Evolutionary conservation across 2,113 vertebrate genomes (phyloP).

Genomic region (human (Homo sapiens)): GRCh38 chr16:14379501-14380000

Average conservation of each 20-base stretch:
- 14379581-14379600: too few relatives aligned
- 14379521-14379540: too few relatives aligned
- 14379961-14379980: neutral
- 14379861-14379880: neutral
- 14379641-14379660: too few relatives aligned
- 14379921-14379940: neutral
- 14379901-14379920: neutral
- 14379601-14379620: too few relatives aligned
- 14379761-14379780: neutral
- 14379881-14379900: neutral
- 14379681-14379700: neutral
- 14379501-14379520: too few relatives aligned
- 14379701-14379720: neutral
- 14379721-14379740: neutral
- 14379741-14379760: neutral
- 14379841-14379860: neutral
- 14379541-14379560: too few relatives aligned
- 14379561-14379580: too few relatives aligned
- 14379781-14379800: neutral
- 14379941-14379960: neutral
- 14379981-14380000: neutral
- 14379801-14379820: neutral
- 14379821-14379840: neutral
- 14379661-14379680: too few relatives aligned
- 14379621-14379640: too few relatives aligned